Evolutionary conservation across 2,888 invertebrate species (phyloP), one percentile per base, ranked within the genome.

Genomic region (Isoperla grammatica): DNA sequence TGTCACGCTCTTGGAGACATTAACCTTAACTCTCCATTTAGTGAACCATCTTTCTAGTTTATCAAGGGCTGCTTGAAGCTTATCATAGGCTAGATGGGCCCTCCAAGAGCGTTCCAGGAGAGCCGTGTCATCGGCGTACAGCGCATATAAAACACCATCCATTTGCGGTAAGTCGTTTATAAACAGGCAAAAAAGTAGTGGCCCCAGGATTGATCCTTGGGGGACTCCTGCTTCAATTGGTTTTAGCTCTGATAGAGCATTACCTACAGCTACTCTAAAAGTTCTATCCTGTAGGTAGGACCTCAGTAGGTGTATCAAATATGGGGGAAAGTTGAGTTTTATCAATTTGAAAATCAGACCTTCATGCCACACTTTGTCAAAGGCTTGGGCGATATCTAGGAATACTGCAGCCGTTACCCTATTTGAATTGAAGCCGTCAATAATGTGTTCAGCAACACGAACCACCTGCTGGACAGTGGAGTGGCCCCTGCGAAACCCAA

Each of bases 361-460:
- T 40, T 54, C 22, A 15, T 59, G 53, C 57, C 57, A 57, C 2
- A 46, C 57, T 13, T 39, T 23, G 11, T 35, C 35, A 29, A 57
- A 57, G 1, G 57, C 57, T 20, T 57, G 45, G 35, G 15, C 48
- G 9, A 57, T 48, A 35, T 57, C 57, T 15, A 57, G 46, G 12
- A 57, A 46, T 15, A 57, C 48, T 1, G 23, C 48, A 13, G 43
- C 57, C 9, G 48, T 57, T 29, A 23, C 20, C 20, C n/a, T 20
- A 19, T 48, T 48, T 48, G 5, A n/a, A 12, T 48, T 48, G 48
- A 12, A 48, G 20, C 48, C 48, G 5, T 9, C 23, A 20, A 20
- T 4, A 5, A 48, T 48, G 19, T 22, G 11, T 37, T 48, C 48
- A 13, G 48, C 37, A 9, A 57, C 23, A 12, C 35, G n/a, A 13